A percentile compares a stretch with the other conserved stretches of the same genome.
Conservation (phyloP, 2,797 vertebrate species). For the Malacoctenus gilli region DNA sequence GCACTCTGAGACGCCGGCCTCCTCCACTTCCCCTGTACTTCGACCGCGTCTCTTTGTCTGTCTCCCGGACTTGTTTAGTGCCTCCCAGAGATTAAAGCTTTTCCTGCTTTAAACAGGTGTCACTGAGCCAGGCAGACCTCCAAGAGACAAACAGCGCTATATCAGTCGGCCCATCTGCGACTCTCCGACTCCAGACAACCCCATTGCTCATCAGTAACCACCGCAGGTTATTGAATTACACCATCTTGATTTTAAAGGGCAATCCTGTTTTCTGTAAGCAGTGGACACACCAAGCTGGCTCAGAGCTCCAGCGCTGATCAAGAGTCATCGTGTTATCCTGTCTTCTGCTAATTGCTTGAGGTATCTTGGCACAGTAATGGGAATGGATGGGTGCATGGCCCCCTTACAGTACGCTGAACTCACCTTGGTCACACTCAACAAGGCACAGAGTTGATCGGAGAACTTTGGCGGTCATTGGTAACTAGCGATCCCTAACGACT, state of each 20-base stretch:
- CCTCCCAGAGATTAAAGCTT: conserved; percentile 80
- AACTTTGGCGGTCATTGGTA: conserved; percentile 46
- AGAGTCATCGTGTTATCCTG: conserved; percentile 66
- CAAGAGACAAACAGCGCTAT: conserved; percentile 78
- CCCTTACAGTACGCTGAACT: conserved; percentile 31
- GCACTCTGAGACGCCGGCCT: conserved; percentile 64
- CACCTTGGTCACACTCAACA: conserved; percentile 32
- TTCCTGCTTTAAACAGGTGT: conserved; percentile 85
- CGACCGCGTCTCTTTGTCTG: conserved; percentile 72
- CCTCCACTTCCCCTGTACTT: conserved; percentile 65
- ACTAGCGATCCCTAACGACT: too few relatives aligned
- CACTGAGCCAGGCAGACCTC: conserved; percentile 78
- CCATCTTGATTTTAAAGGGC: conserved; percentile 84
- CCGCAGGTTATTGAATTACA: conserved; percentile 85
- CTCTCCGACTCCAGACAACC: conserved; percentile 84
- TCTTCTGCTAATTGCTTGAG: conserved; percentile 65
- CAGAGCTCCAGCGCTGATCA: conserved; percentile 63
- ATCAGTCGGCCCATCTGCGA: conserved; percentile 80
- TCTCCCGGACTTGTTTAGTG: conserved; percentile 74
- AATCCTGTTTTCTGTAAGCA: conserved; percentile 84
- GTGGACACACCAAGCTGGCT: conserved; percentile 68
- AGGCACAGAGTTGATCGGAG: conserved; percentile 35
- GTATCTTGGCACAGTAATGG: conserved; percentile 59
- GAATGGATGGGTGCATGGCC: conserved; percentile 51
- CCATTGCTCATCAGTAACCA: conserved; percentile 84